phyloP scores from a whole-genome alignment of 2,888 invertebrate genomes.

The Aphidoletes aphidimyza region DNA sequence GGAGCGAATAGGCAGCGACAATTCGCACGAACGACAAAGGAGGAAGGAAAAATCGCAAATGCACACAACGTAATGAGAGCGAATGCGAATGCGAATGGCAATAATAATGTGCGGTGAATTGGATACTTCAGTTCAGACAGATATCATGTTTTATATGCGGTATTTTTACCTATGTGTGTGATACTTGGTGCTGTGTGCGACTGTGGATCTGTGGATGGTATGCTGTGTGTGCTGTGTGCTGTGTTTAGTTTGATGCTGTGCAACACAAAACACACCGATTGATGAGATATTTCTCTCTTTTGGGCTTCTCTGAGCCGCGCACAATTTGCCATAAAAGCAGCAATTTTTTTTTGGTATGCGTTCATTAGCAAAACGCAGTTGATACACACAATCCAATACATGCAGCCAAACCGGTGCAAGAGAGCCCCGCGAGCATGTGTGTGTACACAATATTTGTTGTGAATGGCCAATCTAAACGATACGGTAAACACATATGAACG shows the following conservation, averaged over 20 bases:
- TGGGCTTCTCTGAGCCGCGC: not conserved
- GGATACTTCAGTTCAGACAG: slow-evolving; percentile 51
- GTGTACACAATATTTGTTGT: not conserved
- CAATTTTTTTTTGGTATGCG: slow-evolving; percentile 42
- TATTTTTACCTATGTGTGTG: slow-evolving; percentile 19
- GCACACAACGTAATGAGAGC: not conserved
- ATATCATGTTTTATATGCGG: slow-evolving; percentile 10
- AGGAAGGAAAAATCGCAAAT: not conserved
- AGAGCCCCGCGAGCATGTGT: not conserved
- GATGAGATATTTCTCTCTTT: slow-evolving; percentile 10
- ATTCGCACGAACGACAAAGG: not conserved
- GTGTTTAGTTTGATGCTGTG: no score
- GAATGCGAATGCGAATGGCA: slow-evolving; percentile 6
- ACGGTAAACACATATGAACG: slow-evolving; percentile 36
- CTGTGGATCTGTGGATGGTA: not conserved
- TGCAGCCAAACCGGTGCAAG: not conserved
- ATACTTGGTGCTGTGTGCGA: slow-evolving; percentile 3
- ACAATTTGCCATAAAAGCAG: not conserved
- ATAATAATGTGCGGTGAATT: slow-evolving; percentile 45
- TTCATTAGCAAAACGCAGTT: slow-evolving; percentile 39
- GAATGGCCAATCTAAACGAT: slow-evolving; percentile 39
- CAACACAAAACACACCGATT: no score
- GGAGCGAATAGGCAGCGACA: not conserved
- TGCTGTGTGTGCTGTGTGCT: no score
- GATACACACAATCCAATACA: slow-evolving; percentile 25